Base-by-base conservation (phyloP, 2,888 invertebrate species). In the Mycalesis mineus region DNA sequence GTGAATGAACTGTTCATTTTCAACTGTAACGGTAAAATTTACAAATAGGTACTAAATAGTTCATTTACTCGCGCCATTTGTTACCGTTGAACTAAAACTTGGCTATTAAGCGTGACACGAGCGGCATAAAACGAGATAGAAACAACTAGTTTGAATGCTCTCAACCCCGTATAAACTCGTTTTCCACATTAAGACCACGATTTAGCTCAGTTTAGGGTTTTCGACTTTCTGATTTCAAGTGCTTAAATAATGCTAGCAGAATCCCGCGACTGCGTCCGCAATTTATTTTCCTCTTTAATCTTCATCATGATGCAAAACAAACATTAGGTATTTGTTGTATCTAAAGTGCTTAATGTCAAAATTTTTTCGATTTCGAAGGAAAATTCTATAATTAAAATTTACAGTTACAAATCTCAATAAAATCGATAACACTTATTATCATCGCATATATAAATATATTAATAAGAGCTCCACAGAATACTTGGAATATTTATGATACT, bases 101-200 rank as follows among this genome's bases (percentile, higher is more conserved):
- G 37, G 55, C 55, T 52, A 61, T 58, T 63, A 56, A 63, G 40
- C 57, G 52, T 60, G 62, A 62, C 62, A 55, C 39, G 48, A 51
- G 54, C 52, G 54, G 51, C 55, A 58, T 54, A 51, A 56, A 61
- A 50, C 60, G 58, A 62, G 61, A 58, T 51, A 55, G 50, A 57
- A 61, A 61, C 58, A 56, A 58, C 52, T 48, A 60, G 59, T 63
- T 61, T 45, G 52, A 52, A 53, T 60, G 57, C 50, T 58, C 58
- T 47, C 55, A 62, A 51, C 41, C 37, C 53, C 45, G 54, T 59
- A 49, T 55, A 58, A 63, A 56, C 51, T 51, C 36, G 51, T 33
- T 52, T 52, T 31, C 39, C 45, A 55, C 58, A 56, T 56, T 59
- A 61, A 55, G 47, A 52, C 48, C 57, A 47, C 39, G 49, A 48